Evolutionary conservation across 1,140 invertebrate genomes (phyloP).

Genomic region (Anastrepha ludens): DNA sequence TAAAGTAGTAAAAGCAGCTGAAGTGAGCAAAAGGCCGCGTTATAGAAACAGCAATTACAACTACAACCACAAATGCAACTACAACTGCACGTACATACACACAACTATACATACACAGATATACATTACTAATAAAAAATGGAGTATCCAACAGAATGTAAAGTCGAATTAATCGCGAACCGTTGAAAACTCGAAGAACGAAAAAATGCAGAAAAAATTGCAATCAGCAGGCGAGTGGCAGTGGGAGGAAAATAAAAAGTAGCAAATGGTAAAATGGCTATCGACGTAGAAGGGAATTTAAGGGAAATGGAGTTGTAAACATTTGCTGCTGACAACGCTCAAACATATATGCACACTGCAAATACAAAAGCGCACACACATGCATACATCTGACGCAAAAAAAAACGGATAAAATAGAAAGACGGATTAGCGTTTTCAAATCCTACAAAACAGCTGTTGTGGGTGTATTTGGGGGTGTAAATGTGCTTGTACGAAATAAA

Average conservation of each 20-base stretch:
- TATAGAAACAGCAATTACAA: not conserved
- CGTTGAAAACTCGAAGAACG: not conserved
- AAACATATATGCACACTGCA: not conserved
- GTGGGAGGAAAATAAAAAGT: not conserved
- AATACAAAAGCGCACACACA: not conserved
- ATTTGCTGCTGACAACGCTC: not conserved
- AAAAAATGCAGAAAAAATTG: not conserved
- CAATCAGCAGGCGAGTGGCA: too few species aligned
- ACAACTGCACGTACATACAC: not conserved
- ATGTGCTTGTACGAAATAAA: too few species aligned
- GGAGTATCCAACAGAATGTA: not conserved
- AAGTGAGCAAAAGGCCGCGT: not conserved
- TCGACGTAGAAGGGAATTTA: constrained; percentile 61
- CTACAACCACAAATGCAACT: too few species aligned
- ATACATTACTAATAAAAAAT: not conserved
- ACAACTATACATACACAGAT: not conserved
- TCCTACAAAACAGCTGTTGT: not conserved
- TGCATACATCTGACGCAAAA: not conserved
- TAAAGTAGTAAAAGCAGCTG: not conserved
- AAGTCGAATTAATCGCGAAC: not conserved
- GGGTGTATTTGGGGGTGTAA: not conserved
- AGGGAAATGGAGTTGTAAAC: constrained; percentile 21
- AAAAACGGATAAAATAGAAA: not conserved
- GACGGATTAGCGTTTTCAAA: not conserved
- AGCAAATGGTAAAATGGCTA: not conserved